A percentile compares a stretch with the other conserved stretches of the same genome.
Evolutionary conservation across 2,797 vertebrate genomes (phyloP).

Genomic region (Phaenicophaeus curvirostris): DNA sequence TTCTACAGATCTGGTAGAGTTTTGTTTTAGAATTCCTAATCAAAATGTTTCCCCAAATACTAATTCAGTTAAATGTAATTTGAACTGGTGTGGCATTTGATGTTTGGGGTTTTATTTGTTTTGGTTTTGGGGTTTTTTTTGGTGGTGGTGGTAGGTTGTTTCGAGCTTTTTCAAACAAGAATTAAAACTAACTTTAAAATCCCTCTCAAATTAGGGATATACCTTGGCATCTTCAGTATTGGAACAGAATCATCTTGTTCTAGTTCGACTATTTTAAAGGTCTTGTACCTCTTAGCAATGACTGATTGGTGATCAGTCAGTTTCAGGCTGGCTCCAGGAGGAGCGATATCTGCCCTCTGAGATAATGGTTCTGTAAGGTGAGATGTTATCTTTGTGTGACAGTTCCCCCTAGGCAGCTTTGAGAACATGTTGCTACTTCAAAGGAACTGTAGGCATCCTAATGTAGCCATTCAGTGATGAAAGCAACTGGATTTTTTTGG

Average conservation of each 20-base stretch:
- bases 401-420: background rate
- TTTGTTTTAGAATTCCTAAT: background rate
- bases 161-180: background rate
- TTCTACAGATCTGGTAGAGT: background rate
- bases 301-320: background rate
- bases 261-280: background rate
- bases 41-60: background rate
- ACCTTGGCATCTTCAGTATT: background rate
- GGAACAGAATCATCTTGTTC: background rate
- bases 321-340: background rate
- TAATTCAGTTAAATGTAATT: background rate
- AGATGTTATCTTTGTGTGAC: background rate
- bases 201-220: background rate
- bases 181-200: background rate
- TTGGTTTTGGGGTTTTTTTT: background rate
- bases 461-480: background rate
- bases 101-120: background rate
- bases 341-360: background rate
- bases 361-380: background rate
- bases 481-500: background rate
- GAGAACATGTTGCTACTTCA: background rate
- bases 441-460: background rate
- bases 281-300: background rate
- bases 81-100: background rate
- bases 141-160: background rate